These are phyloP conservation scores for Gracilinanus agilis DNA, from an alignment of 2,113 vertebrate species.

Conservation along the genomic window DNA sequence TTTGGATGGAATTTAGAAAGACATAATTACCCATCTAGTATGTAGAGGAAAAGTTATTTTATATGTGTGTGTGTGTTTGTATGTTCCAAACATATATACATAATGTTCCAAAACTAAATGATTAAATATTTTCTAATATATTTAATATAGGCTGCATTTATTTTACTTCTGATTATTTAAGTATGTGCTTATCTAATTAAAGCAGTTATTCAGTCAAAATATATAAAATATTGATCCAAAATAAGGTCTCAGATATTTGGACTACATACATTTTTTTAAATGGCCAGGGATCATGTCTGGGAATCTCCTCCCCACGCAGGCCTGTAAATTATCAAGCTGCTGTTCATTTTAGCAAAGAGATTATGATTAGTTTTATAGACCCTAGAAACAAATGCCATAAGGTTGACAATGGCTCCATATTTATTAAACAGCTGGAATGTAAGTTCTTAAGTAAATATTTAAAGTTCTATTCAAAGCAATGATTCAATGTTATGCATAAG, in stretches of 20 bases:
- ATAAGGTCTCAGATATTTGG: not conserved
- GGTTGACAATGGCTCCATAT: not conserved
- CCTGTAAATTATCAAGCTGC: slow-evolving; percentile 13
- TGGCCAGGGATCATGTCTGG: slow-evolving; percentile 15
- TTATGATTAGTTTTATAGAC: slow-evolving; percentile 1
- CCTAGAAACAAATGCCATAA: slow-evolving; percentile 25
- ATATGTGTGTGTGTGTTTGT: not conserved
- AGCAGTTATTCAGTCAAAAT: not conserved
- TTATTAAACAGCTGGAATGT: slow-evolving; percentile 33
- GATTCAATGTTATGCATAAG: slow-evolving; percentile 27
- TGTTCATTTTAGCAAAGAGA: slow-evolving; percentile 37
- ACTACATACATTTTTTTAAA: slow-evolving; percentile 35
- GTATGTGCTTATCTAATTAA: not conserved
- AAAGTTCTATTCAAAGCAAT: not conserved
- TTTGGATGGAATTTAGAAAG: not conserved
- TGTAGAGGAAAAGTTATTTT: not conserved
- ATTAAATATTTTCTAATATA: not conserved
- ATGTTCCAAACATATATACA: not conserved
- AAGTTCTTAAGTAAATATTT: slow-evolving; percentile 56
- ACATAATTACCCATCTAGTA: not conserved
- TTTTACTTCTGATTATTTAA: not conserved
- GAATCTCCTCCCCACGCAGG: not conserved
- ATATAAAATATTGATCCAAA: not conserved
- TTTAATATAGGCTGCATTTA: not conserved
- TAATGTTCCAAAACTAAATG: not conserved